A percentile compares a stretch with the other conserved stretches of the same genome.
Evolutionary conservation across 2,113 vertebrate species (phyloP).

Genomic region (Phainopepla nitens): DNA sequence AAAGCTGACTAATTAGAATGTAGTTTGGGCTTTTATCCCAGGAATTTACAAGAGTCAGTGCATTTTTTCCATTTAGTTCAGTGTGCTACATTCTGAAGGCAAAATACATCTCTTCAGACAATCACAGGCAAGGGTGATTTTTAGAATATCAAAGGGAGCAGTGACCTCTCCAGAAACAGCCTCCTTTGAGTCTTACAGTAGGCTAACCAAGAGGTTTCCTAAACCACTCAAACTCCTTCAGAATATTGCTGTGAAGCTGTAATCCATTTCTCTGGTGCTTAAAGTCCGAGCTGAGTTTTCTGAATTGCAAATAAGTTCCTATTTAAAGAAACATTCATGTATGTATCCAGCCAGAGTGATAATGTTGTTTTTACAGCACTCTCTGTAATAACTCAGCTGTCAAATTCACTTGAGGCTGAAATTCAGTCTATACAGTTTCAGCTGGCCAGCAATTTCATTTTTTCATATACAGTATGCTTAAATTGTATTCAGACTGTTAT

Average conservation of each 20-base stretch:
- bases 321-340: slow-evolving; percentile 10
- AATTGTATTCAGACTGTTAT: background rate
- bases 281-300: slow-evolving; percentile 37
- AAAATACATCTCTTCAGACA: background rate
- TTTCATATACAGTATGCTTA: background rate
- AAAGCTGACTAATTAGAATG: background rate
- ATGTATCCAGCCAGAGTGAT: slow-evolving; percentile 17
- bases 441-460: background rate
- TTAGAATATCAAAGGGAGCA: background rate
- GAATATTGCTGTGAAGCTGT: background rate
- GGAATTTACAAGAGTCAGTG: background rate
- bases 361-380: slow-evolving; percentile 46
- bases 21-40: background rate
- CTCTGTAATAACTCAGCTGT: slow-evolving; percentile 61
- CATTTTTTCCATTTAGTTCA: background rate
- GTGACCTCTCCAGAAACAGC: background rate
- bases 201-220: background rate
- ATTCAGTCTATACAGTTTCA: background rate
- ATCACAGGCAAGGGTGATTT: background rate
- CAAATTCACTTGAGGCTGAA: slow-evolving; percentile 37
- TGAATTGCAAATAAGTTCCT: slow-evolving; percentile 48
- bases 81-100: background rate
- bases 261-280: slow-evolving; percentile 1
- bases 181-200: background rate
- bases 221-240: background rate